A percentile compares a stretch with the other conserved stretches of the same genome.
phyloP scores from a whole-genome alignment of 2,888 invertebrate genomes.

The Cylloceria caligata region DNA sequence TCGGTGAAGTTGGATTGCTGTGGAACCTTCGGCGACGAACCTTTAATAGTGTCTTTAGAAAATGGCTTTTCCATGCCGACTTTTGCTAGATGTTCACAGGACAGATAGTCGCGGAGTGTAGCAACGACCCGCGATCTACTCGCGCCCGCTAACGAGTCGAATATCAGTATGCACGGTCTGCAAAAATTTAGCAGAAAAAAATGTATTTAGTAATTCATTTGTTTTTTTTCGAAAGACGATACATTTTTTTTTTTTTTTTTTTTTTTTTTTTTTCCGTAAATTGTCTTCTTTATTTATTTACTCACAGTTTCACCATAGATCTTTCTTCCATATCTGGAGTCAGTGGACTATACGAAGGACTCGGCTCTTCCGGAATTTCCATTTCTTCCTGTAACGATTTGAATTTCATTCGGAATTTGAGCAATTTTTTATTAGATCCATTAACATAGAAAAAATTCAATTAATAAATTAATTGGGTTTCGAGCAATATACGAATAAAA shows the following conservation, averaged over 20 bases:
- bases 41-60: conserved; percentile 93
- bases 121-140: conserved; percentile 94
- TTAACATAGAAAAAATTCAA: background rate
- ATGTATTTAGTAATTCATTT: background rate
- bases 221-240: background rate
- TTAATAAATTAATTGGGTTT: too few relatives aligned
- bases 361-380: conserved; percentile 60
- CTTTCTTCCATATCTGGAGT: conserved; percentile 68
- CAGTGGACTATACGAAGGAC: conserved; percentile 38
- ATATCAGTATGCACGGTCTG: conserved; percentile 97
- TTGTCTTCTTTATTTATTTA: conserved; percentile 1
- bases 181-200: conserved; percentile 84
- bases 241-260: too few relatives aligned
- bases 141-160: conserved; percentile 95
- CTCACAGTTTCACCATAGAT: conserved; percentile 70
- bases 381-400: conserved; percentile 71
- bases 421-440: background rate
- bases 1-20: conserved; percentile 99
- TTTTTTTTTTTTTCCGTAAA: too few relatives aligned
- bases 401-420: background rate
- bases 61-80: conserved; percentile 89
- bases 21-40: conserved; percentile 96
- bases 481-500: too few relatives aligned
- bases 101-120: conserved; percentile 95
- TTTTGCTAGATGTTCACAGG: conserved; percentile 93